Base-by-base conservation (phyloP, 2,113 vertebrate genomes). In the Cyanoliseus patagonus region DNA sequence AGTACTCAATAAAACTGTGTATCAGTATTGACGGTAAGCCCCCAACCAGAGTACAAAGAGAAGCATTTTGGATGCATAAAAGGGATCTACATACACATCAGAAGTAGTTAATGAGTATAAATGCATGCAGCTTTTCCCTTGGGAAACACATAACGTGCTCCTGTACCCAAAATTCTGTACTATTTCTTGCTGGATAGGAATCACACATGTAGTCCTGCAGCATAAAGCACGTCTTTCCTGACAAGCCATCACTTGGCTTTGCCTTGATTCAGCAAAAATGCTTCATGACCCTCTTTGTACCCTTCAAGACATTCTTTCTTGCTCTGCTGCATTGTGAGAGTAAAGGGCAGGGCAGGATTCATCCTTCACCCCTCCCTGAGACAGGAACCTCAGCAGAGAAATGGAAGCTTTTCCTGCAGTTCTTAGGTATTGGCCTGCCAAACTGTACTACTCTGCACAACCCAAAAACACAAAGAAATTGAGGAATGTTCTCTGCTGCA, bases 111-210 rank as follows among this genome's bases (percentile, higher is more conserved):
- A 44, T 27, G 46, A 61, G 74, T 10, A 39, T 46, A 66, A 70
- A 61, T 7, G 0, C 59, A 11, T 49, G 18, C 4, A 31, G 6
- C 53, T 74, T 92, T 68, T 81, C 39, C 63, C 59, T 51, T 47
- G 10, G 31, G 64, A 92, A 57, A 33, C 17, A 7, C 1, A 0
- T 44, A 57, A 63, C 11, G 6, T 8, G 31, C 0, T 2, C 25
- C 64, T n/a, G 10, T 39, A 74, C 37, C 39, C 30, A 61, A 81
- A 66, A 69, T 69, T 46, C 64, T 68, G 64, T 27, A 7, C 64
- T 31, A 2, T 23, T 64, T 41, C 28, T n/a, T 69, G 44, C 59
- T 1, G 2, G 87, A 51, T 8, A 19, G 49, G 30, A 84, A 74
- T 37, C 35, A 4, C 1, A 4, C 4, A 7, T 4, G 7, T 0